These are phyloP conservation scores for Danaus chrysippus DNA, from an alignment of 2,888 invertebrate genomes.

Conservation along the genomic window DNA sequence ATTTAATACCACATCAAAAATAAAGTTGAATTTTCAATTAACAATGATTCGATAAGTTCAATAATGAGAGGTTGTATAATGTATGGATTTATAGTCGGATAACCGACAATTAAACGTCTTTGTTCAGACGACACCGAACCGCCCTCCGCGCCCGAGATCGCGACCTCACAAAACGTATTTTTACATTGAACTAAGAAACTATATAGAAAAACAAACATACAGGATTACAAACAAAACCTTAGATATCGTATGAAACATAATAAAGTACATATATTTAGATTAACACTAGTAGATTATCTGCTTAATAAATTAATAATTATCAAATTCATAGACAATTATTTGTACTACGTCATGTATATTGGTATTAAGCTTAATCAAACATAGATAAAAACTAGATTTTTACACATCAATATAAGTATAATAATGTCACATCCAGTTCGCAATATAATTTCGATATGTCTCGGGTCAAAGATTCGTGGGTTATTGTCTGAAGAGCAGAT, in stretches of 20 bases:
- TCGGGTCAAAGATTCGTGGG: constrained; percentile 40
- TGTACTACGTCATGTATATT: too few species aligned
- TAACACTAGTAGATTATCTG: too few species aligned
- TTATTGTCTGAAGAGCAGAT: constrained; percentile 40
- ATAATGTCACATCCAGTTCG: not conserved
- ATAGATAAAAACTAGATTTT: too few species aligned
- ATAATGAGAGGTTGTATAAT: constrained; percentile 65
- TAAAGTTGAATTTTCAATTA: constrained; percentile 71
- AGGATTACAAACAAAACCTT: too few species aligned
- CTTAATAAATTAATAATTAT: too few species aligned
- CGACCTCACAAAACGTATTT: constrained; percentile 49
- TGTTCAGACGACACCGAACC: constrained; percentile 51
- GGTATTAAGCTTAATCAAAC: too few species aligned
- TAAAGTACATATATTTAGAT: too few species aligned
- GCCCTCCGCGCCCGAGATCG: constrained; percentile 39
- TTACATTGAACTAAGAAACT: constrained; percentile 36
- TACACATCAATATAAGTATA: not conserved
- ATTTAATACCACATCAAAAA: constrained; percentile 33
- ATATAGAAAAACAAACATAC: not conserved
- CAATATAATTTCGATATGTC: not conserved
- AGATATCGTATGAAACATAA: too few species aligned
- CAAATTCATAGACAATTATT: too few species aligned
- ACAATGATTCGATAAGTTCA: constrained; percentile 67
- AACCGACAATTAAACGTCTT: constrained; percentile 75
- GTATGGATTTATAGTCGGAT: constrained; percentile 65